phyloP scores from a whole-genome alignment of 2,888 invertebrate genomes.

The Petrophora chlorosata region DNA sequence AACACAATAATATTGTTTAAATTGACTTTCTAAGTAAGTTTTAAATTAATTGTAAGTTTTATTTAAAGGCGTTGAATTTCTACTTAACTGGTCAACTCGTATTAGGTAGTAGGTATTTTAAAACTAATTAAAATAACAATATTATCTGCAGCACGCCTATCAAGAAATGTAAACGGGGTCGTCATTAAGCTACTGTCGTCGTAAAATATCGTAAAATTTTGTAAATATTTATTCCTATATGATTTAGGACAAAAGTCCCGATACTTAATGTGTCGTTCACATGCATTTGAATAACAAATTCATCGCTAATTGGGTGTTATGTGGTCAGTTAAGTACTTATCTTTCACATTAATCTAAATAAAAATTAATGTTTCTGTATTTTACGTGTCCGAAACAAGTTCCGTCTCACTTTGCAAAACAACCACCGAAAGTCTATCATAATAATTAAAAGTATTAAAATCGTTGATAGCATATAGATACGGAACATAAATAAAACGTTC shows the following conservation, averaged over 20 bases:
- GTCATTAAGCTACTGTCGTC: constrained; percentile 34
- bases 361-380: constrained; percentile 42
- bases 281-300: constrained; percentile 60
- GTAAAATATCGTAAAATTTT: constrained; percentile 26
- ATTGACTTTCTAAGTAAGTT: background rate
- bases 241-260: constrained; percentile 39
- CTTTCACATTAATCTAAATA: constrained; percentile 58
- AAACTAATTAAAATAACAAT: constrained; percentile 16
- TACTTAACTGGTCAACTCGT: constrained; percentile 17
- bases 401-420: constrained; percentile 16
- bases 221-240: constrained; percentile 41
- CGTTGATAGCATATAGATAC: background rate
- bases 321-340: constrained; percentile 55
- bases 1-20: too few species aligned
- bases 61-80: constrained; percentile 43
- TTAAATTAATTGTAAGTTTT: constrained; percentile 38
- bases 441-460: background rate
- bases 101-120: background rate
- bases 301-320: constrained; percentile 67
- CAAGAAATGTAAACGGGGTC: constrained; percentile 10
- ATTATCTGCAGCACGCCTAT: constrained; percentile 14
- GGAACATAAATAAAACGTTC: constrained; percentile 3
- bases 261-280: constrained; percentile 50
- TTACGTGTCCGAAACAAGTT: constrained; percentile 36
- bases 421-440: background rate